Percentiles rank a stretch among this genome's conserved stretches.
Evolutionary conservation across 1,140 invertebrate genomes (phyloP).

Genomic region (Lasioglossum albipes): DNA sequence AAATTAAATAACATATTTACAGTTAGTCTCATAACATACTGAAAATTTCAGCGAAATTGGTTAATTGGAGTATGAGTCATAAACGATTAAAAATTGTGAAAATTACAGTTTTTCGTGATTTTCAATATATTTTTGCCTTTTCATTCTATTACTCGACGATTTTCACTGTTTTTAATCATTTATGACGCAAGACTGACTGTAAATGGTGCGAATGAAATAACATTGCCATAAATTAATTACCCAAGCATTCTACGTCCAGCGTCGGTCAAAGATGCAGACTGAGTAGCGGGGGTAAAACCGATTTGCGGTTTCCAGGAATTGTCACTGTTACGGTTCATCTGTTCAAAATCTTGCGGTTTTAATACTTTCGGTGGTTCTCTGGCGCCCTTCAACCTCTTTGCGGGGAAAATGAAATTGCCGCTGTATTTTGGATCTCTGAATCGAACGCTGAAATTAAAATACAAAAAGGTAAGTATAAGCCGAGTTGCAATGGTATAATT

Average conservation of each 20-base stretch:
- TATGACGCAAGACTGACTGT: too few species aligned
- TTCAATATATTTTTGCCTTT: too few species aligned
- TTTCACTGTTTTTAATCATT: too few species aligned
- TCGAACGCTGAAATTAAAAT: constrained; percentile 83
- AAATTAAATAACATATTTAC: too few species aligned
- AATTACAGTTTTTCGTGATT: too few species aligned
- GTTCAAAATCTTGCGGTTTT: constrained; percentile 88
- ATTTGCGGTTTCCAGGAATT: constrained; percentile 86
- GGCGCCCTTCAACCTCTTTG: constrained; percentile 85
- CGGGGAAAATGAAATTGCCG: constrained; percentile 88
- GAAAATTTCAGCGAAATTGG: too few species aligned
- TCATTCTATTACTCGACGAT: too few species aligned
- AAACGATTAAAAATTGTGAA: too few species aligned
- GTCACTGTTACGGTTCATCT: constrained; percentile 82
- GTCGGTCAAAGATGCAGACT: constrained; percentile 82
- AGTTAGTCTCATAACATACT: too few species aligned
- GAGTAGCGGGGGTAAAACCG: constrained; percentile 85
- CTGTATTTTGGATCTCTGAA: constrained; percentile 91
- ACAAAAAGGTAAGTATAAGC: neutral
- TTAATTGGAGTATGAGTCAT: too few species aligned
- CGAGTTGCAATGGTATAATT: neutral
- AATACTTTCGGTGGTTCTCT: constrained; percentile 87
- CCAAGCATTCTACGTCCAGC: constrained; percentile 87
- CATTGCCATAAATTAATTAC: constrained; percentile 61
- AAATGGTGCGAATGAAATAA: too few species aligned